phyloP scores from a whole-genome alignment of 2,113 vertebrate species.

The Prolemur simus region DNA sequence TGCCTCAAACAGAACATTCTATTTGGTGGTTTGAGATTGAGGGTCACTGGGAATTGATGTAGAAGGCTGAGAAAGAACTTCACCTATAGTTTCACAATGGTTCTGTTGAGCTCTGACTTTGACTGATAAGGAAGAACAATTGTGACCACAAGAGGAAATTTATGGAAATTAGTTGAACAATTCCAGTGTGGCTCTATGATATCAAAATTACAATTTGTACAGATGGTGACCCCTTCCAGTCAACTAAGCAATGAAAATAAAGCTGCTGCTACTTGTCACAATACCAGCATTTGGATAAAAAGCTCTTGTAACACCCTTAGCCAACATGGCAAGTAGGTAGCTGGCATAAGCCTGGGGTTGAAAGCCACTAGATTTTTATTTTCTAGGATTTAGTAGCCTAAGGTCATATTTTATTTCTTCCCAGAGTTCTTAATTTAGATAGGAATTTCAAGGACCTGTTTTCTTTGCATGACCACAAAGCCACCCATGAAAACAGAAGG shows the following conservation, averaged over 20 bases:
- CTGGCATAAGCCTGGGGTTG: neutral
- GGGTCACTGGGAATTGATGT: neutral
- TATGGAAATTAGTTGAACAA: constrained; percentile 56
- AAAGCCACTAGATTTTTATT: neutral
- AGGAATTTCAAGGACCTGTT: neutral
- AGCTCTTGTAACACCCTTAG: neutral
- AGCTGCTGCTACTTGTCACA: constrained; percentile 35
- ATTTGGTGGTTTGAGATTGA: neutral
- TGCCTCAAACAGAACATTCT: neutral
- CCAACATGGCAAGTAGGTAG: neutral
- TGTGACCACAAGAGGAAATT: constrained; percentile 10
- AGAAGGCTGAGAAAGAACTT: constrained; percentile 1
- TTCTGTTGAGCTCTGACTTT: neutral
- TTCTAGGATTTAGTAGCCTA: neutral
- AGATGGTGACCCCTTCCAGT: constrained; percentile 66
- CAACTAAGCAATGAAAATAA: constrained; percentile 69
- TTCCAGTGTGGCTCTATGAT: constrained; percentile 25
- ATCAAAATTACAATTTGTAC: constrained; percentile 58
- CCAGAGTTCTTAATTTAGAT: neutral
- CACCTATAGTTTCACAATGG: neutral
- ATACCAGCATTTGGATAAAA: constrained; percentile 37
- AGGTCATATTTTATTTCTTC: neutral
- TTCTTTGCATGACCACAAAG: neutral
- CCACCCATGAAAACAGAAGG: neutral
- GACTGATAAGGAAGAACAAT: constrained; percentile 61